Percentiles rank a stretch among this genome's conserved stretches.
These are phyloP conservation scores for Bombus confusus DNA, from an alignment of 1,140 invertebrate species.

Conservation along the genomic window DNA sequence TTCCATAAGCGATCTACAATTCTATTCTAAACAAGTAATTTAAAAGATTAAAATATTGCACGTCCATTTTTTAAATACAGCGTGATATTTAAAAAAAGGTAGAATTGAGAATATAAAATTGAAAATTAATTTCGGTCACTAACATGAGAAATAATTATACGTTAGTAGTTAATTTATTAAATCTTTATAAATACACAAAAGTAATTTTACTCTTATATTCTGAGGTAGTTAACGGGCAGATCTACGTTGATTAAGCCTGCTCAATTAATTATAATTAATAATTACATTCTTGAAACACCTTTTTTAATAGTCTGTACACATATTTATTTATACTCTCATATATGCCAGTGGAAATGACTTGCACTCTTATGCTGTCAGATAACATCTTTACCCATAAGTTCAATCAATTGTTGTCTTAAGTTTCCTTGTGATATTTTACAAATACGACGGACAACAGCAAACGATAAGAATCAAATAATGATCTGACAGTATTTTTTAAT, in stretches of 20 bases:
- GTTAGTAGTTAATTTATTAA: not conserved
- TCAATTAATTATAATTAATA: not conserved
- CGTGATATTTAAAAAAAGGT: not conserved
- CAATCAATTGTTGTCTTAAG: not conserved
- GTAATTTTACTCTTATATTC: not conserved
- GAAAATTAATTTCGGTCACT: not conserved
- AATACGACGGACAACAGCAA: not conserved
- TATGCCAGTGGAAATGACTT: not conserved
- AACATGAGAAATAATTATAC: not conserved
- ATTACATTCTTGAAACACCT: not conserved
- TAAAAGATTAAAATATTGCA: not conserved
- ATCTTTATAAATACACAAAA: no score
- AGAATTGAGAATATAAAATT: not conserved
- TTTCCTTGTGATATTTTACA: not conserved
- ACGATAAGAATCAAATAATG: not conserved
- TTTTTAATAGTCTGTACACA: not conserved
- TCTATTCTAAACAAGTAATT: not conserved
- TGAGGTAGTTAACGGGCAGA: not conserved
- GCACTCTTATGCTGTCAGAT: not conserved
- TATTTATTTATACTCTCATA: not conserved
- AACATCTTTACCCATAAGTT: not conserved
- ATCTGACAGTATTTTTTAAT: not conserved
- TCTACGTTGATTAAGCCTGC: not conserved
- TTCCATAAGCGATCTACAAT: no score
- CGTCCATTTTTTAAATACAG: no score